phyloP scores from a whole-genome alignment of 2,797 vertebrate genomes.

The Phrynocephalus vlangalii region DNA sequence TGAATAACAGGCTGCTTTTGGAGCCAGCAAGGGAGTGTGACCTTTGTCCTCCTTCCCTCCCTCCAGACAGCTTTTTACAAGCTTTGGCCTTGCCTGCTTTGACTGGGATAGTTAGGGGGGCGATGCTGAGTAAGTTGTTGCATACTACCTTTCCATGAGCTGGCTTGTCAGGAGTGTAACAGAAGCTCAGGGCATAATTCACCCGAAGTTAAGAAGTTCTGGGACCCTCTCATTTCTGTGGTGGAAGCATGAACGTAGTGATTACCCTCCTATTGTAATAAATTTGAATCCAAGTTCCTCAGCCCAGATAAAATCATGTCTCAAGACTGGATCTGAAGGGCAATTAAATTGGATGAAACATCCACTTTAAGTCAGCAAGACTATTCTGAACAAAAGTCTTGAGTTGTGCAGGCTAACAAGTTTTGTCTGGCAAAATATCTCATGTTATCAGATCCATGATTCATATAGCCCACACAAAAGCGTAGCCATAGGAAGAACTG shows the following conservation, averaged over 20 bases:
- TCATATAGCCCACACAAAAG: background rate
- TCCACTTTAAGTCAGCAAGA: background rate
- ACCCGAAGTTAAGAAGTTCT: background rate
- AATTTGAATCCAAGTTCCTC: background rate
- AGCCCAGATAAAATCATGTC: background rate
- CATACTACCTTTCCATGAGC: background rate
- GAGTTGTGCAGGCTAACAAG: too few relatives aligned
- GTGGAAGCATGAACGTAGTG: too few relatives aligned
- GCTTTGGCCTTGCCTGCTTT: background rate
- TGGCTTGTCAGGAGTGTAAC: background rate
- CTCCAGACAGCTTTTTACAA: background rate
- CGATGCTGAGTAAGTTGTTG: background rate
- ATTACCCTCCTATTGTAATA: background rate
- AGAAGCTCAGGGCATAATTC: background rate
- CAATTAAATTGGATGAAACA: background rate
- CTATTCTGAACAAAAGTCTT: background rate
- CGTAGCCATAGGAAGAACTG: background rate
- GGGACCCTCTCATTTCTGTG: too few relatives aligned
- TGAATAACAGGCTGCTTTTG: slow-evolving; percentile 1
- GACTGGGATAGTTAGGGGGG: background rate
- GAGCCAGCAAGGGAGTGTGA: background rate
- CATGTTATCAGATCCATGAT: background rate
- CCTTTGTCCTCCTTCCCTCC: background rate
- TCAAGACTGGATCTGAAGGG: background rate
- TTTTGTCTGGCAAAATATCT: background rate